A percentile compares a stretch with the other conserved stretches of the same genome.
Evolutionary conservation across 1,140 invertebrate genomes (phyloP).

Genomic region (Drosophila fuyamai): DNA sequence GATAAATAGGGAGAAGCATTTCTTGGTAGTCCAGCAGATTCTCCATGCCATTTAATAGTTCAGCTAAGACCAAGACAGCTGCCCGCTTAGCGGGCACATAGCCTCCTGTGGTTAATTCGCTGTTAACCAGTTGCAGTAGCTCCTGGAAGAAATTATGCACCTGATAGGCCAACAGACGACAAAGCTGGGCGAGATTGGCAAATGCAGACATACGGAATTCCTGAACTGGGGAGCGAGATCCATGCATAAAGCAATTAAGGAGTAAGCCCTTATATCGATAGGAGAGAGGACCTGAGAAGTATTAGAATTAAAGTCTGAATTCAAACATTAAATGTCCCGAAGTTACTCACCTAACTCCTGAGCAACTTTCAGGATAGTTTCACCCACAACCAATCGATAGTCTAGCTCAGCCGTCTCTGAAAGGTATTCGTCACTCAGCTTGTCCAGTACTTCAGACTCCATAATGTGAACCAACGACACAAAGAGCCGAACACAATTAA

Average conservation of each 20-base stretch:
- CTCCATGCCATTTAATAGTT: slow-evolving; percentile 89
- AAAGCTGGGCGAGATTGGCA: slow-evolving; percentile 92
- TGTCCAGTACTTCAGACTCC: slow-evolving; percentile 75
- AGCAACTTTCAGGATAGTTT: slow-evolving; percentile 90
- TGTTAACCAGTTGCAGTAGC: slow-evolving; percentile 88
- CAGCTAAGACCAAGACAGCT: slow-evolving; percentile 88
- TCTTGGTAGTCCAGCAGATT: slow-evolving; percentile 87
- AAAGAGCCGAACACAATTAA: slow-evolving; percentile 79
- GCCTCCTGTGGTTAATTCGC: slow-evolving; percentile 87
- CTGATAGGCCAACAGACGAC: slow-evolving; percentile 89
- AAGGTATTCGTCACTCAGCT: slow-evolving; percentile 75
- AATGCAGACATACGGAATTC: slow-evolving; percentile 91
- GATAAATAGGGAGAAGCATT: slow-evolving; percentile 88
- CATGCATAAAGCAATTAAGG: slow-evolving; percentile 89
- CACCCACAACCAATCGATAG: slow-evolving; percentile 90
- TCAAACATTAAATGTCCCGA: neutral
- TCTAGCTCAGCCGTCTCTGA: slow-evolving; percentile 62
- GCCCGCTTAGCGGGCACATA: slow-evolving; percentile 89
- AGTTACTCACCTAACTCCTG: slow-evolving; percentile 87
- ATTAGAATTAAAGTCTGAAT: neutral
- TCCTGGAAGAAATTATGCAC: slow-evolving; percentile 89
- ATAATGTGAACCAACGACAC: slow-evolving; percentile 65
- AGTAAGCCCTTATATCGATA: slow-evolving; percentile 88
- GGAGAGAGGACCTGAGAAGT: slow-evolving; percentile 88
- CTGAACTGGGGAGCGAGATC: slow-evolving; percentile 87